These are phyloP conservation scores for Drosophila dunni DNA, from an alignment of 1,140 invertebrate species.

Conservation along the genomic window DNA sequence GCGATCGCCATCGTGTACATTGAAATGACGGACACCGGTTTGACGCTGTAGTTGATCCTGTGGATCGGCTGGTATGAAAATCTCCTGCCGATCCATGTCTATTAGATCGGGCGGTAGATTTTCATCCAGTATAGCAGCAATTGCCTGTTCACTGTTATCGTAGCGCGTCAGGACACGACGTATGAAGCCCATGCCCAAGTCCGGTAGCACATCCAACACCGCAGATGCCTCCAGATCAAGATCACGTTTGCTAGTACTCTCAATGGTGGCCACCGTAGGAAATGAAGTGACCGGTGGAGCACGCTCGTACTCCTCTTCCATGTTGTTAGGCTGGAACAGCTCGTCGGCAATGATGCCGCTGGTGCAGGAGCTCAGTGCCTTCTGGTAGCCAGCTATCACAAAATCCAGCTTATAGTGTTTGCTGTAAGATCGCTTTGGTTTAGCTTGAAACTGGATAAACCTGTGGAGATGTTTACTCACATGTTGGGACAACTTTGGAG, in stretches of 20 bases:
- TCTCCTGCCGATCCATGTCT: slow-evolving; percentile 83
- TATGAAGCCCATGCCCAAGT: slow-evolving; percentile 90
- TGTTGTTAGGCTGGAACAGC: slow-evolving; percentile 19
- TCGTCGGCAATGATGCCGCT: slow-evolving; percentile 58
- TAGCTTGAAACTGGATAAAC: too few species aligned
- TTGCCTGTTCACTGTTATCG: slow-evolving; percentile 89
- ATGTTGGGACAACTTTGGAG: slow-evolving; percentile 87
- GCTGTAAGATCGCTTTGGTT: slow-evolving; percentile 68
- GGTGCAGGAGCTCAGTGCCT: slow-evolving; percentile 51
- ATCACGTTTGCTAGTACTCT: slow-evolving; percentile 55
- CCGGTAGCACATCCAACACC: slow-evolving; percentile 89
- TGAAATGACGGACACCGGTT: slow-evolving; percentile 86
- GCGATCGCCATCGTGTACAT: slow-evolving; percentile 91
- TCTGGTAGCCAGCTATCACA: slow-evolving; percentile 77
- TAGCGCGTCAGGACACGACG: slow-evolving; percentile 91
- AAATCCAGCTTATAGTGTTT: slow-evolving; percentile 87
- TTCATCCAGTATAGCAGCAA: slow-evolving; percentile 92
- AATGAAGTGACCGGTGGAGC: slow-evolving; percentile 1
- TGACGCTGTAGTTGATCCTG: slow-evolving; percentile 86
- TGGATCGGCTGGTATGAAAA: slow-evolving; percentile 85
- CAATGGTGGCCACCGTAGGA: slow-evolving; percentile 12
- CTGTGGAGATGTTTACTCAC: slow-evolving; percentile 86
- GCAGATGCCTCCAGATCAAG: slow-evolving; percentile 70
- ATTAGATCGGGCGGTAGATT: slow-evolving; percentile 87
- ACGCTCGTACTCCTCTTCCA: slow-evolving; percentile 28